Conservation (phyloP, 2,113 vertebrate species). For the Psilopogon haemacephalus region DNA sequence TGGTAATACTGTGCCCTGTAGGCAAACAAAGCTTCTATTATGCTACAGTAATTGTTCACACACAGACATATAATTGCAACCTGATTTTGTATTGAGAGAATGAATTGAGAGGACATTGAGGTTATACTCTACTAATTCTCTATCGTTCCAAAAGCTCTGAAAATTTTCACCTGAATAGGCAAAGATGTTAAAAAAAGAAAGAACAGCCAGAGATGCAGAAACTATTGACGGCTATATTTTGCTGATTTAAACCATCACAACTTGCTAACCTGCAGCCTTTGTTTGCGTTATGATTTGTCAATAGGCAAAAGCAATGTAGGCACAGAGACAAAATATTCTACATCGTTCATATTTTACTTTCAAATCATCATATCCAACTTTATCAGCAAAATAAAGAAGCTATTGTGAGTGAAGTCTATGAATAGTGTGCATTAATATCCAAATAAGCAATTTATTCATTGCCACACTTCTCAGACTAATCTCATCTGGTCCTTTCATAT, state of each 20-base stretch:
- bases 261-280: neutral
- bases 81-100: neutral
- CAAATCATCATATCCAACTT: neutral
- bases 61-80: neutral
- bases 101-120: neutral
- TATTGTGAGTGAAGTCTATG: neutral
- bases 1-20: neutral
- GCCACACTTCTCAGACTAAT: neutral
- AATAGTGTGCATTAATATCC: neutral
- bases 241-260: neutral
- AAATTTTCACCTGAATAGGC: neutral
- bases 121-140: neutral
- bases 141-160: neutral
- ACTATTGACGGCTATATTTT: neutral
- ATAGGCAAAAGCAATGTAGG: neutral
- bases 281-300: neutral
- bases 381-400: neutral
- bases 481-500: neutral
- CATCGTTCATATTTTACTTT: neutral
- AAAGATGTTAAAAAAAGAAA: neutral
- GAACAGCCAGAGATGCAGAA: neutral
- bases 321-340: neutral
- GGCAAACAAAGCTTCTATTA: conserved; percentile 30
- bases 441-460: neutral
- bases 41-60: conserved; percentile 1